phyloP scores from a whole-genome alignment of 1,140 invertebrate species.

The Megathymus violae region DNA sequence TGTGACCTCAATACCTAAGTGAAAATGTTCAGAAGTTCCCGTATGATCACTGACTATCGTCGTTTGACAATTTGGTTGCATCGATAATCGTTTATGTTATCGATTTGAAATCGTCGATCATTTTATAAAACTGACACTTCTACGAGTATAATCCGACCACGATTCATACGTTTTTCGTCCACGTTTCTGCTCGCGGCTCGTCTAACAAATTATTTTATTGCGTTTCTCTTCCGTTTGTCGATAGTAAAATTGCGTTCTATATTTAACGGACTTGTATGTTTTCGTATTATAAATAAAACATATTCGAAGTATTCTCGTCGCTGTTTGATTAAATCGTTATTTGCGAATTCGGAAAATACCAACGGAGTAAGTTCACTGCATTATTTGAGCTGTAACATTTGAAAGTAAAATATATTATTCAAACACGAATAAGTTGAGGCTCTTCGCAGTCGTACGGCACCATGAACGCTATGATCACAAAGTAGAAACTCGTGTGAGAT shows the following conservation, averaged over 20 bases:
- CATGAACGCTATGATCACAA: conserved; percentile 5
- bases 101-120: too few species aligned
- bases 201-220: too few species aligned
- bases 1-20: too few species aligned
- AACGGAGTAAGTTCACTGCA: not conserved
- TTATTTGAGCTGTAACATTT: not conserved
- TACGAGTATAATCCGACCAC: too few species aligned
- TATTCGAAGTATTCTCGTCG: not conserved
- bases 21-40: too few species aligned
- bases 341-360: not conserved
- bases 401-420: not conserved
- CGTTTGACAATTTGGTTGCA: too few species aligned
- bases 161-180: too few species aligned
- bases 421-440: conserved; percentile 1
- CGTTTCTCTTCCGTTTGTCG: too few species aligned
- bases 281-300: conserved; percentile 1
- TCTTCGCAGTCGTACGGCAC: conserved; percentile 8
- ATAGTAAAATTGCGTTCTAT: not conserved
- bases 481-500: conserved; percentile 1
- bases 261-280: not conserved
- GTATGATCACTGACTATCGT: too few species aligned
- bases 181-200: too few species aligned
- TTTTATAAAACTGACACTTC: too few species aligned
- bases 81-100: too few species aligned
- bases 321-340: not conserved